Conservation (phyloP, 2,797 vertebrate species). For the Paramormyrops hopkinsi region DNA sequence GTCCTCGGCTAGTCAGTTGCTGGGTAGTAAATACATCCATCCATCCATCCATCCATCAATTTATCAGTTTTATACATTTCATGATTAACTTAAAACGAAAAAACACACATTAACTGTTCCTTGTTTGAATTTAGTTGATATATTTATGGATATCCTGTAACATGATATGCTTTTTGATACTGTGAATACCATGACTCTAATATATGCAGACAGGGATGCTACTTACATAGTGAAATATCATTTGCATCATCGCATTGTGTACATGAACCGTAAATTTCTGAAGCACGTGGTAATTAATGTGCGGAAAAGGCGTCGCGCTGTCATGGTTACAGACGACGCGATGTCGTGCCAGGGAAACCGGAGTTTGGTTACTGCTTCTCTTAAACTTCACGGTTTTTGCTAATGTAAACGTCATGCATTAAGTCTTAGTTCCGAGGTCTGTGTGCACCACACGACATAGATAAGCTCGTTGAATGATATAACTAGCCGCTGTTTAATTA, state of each 20-base stretch:
- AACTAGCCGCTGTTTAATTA: not conserved
- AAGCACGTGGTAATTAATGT: not conserved
- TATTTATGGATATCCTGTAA: not conserved
- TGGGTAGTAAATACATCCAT: not conserved
- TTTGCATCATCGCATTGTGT: not conserved
- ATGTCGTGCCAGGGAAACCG: not conserved
- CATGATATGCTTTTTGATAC: not conserved
- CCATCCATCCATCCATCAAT: not conserved
- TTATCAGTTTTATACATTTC: not conserved
- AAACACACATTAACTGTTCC: not conserved
- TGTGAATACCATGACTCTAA: not conserved
- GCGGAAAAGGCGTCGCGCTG: not conserved
- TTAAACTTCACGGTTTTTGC: not conserved
- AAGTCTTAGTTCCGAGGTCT: not conserved
- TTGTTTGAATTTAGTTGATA: not conserved
- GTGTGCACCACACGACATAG: not conserved
- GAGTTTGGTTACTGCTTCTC: not conserved
- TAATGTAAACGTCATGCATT: not conserved
- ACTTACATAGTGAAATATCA: not conserved
- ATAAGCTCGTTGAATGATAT: not conserved
- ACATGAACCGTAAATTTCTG: not conserved
- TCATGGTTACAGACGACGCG: constrained; percentile 8
- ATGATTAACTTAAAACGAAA: not conserved
- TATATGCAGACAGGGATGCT: not conserved
- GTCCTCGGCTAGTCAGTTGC: not conserved